phyloP scores from a whole-genome alignment of 23 tunicate genomes.

The Halocynthia roretzi region DNA sequence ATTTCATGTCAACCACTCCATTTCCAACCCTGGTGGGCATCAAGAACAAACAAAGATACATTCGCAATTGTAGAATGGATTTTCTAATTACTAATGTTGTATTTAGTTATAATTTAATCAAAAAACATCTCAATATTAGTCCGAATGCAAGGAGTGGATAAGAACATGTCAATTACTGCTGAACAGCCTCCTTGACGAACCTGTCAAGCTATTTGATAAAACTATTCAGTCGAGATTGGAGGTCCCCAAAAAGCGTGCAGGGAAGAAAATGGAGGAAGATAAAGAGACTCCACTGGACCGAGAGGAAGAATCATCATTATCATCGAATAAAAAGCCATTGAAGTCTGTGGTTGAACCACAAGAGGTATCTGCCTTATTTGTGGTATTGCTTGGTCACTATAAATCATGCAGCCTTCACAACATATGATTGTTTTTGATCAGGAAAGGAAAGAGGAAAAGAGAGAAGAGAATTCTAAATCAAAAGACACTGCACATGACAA shows the following conservation, averaged over 20 bases:
- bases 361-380: background rate
- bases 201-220: conserved; percentile 11
- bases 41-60: too few species aligned
- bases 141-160: conserved; percentile 57
- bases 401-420: too few species aligned
- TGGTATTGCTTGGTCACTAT: background rate
- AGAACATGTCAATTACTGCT: conserved; percentile 46
- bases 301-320: background rate
- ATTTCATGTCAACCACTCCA: too few species aligned
- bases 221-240: conserved; percentile 9
- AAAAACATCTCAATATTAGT: background rate
- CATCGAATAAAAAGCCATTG: background rate
- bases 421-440: background rate
- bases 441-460: background rate
- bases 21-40: too few species aligned
- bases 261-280: conserved; percentile 11
- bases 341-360: background rate
- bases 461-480: conserved; percentile 2
- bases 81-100: too few species aligned
- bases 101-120: too few species aligned
- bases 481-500: background rate
- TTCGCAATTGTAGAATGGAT: too few species aligned
- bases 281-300: background rate
- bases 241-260: conserved; percentile 8
- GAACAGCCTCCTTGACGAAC: conserved; percentile 3